Conservation (phyloP, 2,797 vertebrate genomes). For the Acipenser oxyrinchus region DNA sequence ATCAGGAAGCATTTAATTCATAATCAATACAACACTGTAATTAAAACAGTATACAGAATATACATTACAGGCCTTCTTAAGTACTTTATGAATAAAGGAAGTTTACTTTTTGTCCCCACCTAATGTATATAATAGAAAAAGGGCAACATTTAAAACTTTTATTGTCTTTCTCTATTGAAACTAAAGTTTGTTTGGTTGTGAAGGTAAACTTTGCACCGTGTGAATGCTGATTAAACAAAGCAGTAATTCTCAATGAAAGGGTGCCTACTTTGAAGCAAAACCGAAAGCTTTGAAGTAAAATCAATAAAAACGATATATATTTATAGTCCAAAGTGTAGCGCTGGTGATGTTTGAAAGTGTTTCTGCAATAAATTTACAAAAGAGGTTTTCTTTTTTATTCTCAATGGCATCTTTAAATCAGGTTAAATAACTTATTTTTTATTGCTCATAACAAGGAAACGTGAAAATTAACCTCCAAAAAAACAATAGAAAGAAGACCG, state of each 20-base stretch:
- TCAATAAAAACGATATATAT: too few relatives aligned
- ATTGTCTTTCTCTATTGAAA: not conserved
- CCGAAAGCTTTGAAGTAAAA: too few relatives aligned
- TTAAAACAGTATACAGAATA: slow-evolving; percentile 23
- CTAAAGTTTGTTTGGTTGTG: not conserved
- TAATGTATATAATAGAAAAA: not conserved
- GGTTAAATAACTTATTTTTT: too few relatives aligned
- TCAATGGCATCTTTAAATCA: too few relatives aligned
- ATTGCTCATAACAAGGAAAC: too few relatives aligned
- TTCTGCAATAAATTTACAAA: too few relatives aligned
- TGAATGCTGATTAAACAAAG: too few relatives aligned
- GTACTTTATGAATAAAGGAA: slow-evolving; percentile 27
- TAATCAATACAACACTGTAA: slow-evolving; percentile 22
- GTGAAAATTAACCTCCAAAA: slow-evolving; percentile 15
- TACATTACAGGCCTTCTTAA: slow-evolving; percentile 23
- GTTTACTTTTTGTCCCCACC: slow-evolving; percentile 31
- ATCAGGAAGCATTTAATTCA: slow-evolving; percentile 26
- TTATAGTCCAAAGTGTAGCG: too few relatives aligned
- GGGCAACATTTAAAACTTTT: not conserved
- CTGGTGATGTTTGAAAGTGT: too few relatives aligned
- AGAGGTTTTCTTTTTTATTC: too few relatives aligned
- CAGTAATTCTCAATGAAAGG: too few relatives aligned
- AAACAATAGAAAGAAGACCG: slow-evolving; percentile 31
- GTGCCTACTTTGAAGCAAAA: too few relatives aligned
- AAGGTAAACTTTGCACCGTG: not conserved